Conservation (phyloP, 2,113 vertebrate species). For the Daphoenositta chrysoptera region DNA sequence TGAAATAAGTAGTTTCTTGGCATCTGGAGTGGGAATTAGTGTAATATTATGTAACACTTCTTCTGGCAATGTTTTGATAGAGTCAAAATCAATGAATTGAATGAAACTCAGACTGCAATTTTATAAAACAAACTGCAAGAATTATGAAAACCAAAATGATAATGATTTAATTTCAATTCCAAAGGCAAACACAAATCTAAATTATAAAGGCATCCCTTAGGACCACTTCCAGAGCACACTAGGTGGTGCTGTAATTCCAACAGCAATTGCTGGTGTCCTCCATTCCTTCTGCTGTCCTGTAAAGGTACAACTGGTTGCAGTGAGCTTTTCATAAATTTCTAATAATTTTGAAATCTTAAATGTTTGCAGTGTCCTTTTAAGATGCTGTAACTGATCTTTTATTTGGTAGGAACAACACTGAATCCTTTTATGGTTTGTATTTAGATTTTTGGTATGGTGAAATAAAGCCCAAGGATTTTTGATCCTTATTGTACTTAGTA, state of each 20-base stretch:
- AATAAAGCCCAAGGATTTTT: neutral
- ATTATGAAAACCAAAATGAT: neutral
- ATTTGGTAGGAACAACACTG: neutral
- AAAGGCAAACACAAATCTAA: neutral
- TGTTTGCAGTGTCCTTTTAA: neutral
- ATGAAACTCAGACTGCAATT: neutral
- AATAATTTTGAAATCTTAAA: neutral
- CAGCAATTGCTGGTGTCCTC: neutral
- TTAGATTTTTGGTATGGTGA: neutral
- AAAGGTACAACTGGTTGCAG: neutral
- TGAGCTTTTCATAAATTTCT: neutral
- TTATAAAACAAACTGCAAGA: neutral
- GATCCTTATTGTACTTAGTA: neutral
- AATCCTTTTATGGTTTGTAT: neutral
- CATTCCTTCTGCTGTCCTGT: neutral
- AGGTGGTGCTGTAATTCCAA: constrained; percentile 73
- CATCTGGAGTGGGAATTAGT: neutral
- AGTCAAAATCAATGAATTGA: neutral
- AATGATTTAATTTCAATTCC: neutral
- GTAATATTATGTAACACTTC: neutral
- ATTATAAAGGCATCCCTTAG: neutral
- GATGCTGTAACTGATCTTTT: neutral
- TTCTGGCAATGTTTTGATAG: neutral
- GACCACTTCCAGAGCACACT: constrained; percentile 38
- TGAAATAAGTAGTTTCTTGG: neutral